These are phyloP conservation scores for Plutella xylostella DNA, from an alignment of 2,888 invertebrate species.

Conservation along the genomic window DNA sequence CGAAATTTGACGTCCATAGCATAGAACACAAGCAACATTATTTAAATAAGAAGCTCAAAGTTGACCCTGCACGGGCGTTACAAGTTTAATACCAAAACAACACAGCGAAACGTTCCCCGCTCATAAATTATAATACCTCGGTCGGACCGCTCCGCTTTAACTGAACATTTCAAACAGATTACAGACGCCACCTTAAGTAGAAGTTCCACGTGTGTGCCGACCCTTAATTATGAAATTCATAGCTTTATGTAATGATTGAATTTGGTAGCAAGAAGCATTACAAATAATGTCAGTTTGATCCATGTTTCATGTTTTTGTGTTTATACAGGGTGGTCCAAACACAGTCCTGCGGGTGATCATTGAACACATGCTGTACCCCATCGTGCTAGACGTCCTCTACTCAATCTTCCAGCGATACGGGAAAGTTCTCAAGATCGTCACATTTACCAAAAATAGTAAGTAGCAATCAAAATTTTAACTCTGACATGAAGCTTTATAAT, in stretches of 20 bases:
- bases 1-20: no score
- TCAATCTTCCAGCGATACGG: constrained; percentile 99
- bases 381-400: constrained; percentile 96
- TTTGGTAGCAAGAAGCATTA: no score
- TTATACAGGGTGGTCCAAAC: constrained; percentile 87
- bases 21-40: no score
- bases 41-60: no score
- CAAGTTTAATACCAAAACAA: background rate
- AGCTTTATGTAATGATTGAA: no score
- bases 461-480: constrained; percentile 24
- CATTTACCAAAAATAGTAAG: constrained; percentile 99
- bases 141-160: constrained; percentile 14
- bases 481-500: no score
- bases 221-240: no score
- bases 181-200: constrained; percentile 29
- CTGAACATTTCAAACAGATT: constrained; percentile 24
- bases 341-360: constrained; percentile 98
- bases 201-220: no score
- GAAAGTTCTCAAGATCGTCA: constrained; percentile 99
- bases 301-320: constrained; percentile 24
- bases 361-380: constrained; percentile 98
- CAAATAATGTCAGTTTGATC: no score
- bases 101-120: background rate
- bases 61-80: no score
- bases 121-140: constrained; percentile 8